phyloP scores from a whole-genome alignment of 2,113 vertebrate species.

The Hiodon tergisus region DNA sequence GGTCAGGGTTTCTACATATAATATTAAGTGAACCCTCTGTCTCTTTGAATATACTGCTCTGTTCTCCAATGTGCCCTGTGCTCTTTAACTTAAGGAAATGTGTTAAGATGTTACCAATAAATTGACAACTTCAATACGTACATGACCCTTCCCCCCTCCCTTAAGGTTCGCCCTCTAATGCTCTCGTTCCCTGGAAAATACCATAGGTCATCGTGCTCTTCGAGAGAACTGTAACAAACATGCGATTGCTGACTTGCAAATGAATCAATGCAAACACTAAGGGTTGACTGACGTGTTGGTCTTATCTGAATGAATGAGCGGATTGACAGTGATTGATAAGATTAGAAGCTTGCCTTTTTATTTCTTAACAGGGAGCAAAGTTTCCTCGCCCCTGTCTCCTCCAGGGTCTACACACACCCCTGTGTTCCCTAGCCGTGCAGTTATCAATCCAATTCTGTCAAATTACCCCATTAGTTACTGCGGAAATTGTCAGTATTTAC shows the following conservation, averaged over 20 bases:
- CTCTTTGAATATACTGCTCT: constrained; percentile 33
- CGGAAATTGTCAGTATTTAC: no score
- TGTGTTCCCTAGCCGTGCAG: no score
- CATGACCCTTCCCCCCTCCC: constrained; percentile 15
- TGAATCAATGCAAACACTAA: neutral
- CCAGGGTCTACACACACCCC: no score
- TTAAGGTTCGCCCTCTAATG: no score
- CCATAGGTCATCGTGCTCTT: neutral
- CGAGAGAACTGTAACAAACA: neutral
- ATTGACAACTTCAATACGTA: constrained; percentile 36
- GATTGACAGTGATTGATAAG: neutral
- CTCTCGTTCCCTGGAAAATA: neutral
- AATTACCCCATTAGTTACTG: no score
- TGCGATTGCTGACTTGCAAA: neutral
- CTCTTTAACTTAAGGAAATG: constrained; percentile 49
- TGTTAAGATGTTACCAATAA: constrained; percentile 64
- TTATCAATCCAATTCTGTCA: no score
- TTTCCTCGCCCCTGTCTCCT: neutral
- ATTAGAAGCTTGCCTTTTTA: neutral
- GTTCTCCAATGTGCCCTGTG: constrained; percentile 47
- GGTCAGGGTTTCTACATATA: constrained; percentile 33
- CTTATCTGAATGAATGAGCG: neutral
- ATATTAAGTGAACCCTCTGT: constrained; percentile 33
- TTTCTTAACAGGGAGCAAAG: constrained; percentile 13
- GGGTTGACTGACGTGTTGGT: neutral